Evolutionary conservation across 2,797 vertebrate species (phyloP), one percentile per base, ranked within the genome.

Genomic region (Lophotriccus pileatus): DNA sequence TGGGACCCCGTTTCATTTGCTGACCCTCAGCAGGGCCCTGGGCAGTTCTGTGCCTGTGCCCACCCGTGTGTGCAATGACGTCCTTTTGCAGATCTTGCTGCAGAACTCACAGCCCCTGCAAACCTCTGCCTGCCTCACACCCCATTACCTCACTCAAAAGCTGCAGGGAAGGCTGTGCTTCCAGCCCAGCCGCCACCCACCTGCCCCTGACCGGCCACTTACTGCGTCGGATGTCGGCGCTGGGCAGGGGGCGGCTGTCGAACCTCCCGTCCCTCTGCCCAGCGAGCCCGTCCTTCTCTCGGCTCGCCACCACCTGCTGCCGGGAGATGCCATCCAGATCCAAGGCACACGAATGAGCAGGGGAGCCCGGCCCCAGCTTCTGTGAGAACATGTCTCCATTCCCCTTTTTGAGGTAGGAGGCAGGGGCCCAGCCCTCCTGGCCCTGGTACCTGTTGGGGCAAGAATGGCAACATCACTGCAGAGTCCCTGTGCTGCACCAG

Each of bases 381-480:
- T 98, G 98, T 2, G 97, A 96, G 89, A 98, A 97, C 66, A 97
- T 96, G 62, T 99, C 99, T 37, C 97, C 98, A 6, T 97, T 98
- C 2, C 94, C 97, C 93, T 99, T 99, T 97, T 98, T 99, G 85
- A 99, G 98, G 97, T 99, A 99, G 69, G 99, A 99, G 32, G 99
- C 99, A 0, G 99, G 99, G 81, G 99, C 99, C 99, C 99, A 99
- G 97, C 99, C 99, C 97, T 99, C 99, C 81, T 98, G 98, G 39
- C 98, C 99, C 94, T 99, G 98, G 96, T 99, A 98, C 98, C 99
- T 99, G 97, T 2, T 4, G 82, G 36, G 74, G 22, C 36, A 81
- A 80, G 60, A 90, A 75, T 1, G 4, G 63, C 43, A 49, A 27
- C 0, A 3, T 89, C 79, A 92, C 53, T 2, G 21, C 8, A 11